A percentile compares a stretch with the other conserved stretches of the same genome.
phyloP scores from a whole-genome alignment of 2,888 invertebrate genomes.

The Cybosia mesomella region DNA sequence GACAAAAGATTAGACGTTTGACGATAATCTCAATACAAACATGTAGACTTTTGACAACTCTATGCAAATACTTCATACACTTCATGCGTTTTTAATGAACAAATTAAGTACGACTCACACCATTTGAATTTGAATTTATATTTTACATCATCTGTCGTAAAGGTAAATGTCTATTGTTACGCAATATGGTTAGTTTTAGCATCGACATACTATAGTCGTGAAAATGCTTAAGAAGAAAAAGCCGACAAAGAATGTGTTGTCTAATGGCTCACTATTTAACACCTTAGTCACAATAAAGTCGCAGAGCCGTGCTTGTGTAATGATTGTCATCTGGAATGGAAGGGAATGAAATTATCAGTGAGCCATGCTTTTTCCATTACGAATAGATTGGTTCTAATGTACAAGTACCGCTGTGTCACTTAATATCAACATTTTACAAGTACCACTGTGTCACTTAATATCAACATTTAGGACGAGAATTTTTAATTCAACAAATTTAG shows the following conservation, averaged over 20 bases:
- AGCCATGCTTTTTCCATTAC: too few relatives aligned
- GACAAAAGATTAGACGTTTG: neutral
- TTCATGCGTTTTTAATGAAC: neutral
- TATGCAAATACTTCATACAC: too few relatives aligned
- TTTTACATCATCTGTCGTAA: neutral
- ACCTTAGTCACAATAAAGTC: neutral
- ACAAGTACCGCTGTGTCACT: too few relatives aligned
- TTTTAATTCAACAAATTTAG: too few relatives aligned
- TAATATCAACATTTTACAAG: too few relatives aligned
- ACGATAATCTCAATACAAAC: neutral
- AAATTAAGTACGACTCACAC: neutral
- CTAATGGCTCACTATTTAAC: slow-evolving; percentile 2
- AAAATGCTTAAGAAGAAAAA: neutral
- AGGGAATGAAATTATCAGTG: too few relatives aligned
- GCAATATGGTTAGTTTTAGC: neutral
- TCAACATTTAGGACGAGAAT: too few relatives aligned
- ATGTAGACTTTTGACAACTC: neutral
- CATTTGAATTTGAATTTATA: neutral
- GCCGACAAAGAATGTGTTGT: neutral
- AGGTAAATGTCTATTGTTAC: neutral
- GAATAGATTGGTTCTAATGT: too few relatives aligned
- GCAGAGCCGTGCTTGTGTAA: neutral
- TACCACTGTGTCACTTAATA: too few relatives aligned
- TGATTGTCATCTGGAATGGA: too few relatives aligned
- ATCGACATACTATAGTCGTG: too few relatives aligned